Evolutionary conservation across 2,113 vertebrate species (phyloP), one percentile per base, ranked within the genome.

Genomic region (Chrysochloris asiatica): DNA sequence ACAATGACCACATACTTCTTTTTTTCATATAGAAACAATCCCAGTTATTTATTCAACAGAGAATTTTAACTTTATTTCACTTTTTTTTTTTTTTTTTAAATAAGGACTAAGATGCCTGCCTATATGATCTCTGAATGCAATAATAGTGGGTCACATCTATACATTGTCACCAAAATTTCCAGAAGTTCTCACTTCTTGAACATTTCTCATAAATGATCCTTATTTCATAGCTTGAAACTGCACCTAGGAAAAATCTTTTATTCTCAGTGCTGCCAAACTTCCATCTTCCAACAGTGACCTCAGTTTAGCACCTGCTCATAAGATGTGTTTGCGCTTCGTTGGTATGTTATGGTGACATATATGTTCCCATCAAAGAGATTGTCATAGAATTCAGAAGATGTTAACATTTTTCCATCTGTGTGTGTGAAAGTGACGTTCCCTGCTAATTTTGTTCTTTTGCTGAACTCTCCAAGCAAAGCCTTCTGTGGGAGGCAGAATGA

Each of bases 401-500:
- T 93, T 97, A 97, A 97, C 96, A 96, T 97, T 97, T 97, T 97
- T 97, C 95, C 95, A 96, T 93, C 93, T 96, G 90, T 96, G 94
- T 92, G 85, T 95, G 94, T 96, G 96, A 97, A 96, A 97, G 93
- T 97, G 96, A 97, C 94, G 97, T 97, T 98, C 97, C 96, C 97
- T 97, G 95, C 94, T 97, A 98, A 97, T 98, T 98, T 97, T 97
- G 96, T 97, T 97, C 97, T 96, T 94, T 96, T 96, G 95, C 96
- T 97, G 94, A 97, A 97, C 95, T 97, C 92, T 95, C 89, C 88
- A 96, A 97, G 97, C 94, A 97, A 97, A 97, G 95, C 88, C 95
- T 97, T 98, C 97, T 97, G 97, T 98, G 95, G 97, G 97, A 97
- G 97, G 97, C 94, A 97, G 97, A 97, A 98, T 98, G 98, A 98